Percentiles rank a stretch among this genome's conserved stretches.
Conservation (phyloP, 1,140 invertebrate genomes). For the Dinothrombium tinctorium region DNA sequence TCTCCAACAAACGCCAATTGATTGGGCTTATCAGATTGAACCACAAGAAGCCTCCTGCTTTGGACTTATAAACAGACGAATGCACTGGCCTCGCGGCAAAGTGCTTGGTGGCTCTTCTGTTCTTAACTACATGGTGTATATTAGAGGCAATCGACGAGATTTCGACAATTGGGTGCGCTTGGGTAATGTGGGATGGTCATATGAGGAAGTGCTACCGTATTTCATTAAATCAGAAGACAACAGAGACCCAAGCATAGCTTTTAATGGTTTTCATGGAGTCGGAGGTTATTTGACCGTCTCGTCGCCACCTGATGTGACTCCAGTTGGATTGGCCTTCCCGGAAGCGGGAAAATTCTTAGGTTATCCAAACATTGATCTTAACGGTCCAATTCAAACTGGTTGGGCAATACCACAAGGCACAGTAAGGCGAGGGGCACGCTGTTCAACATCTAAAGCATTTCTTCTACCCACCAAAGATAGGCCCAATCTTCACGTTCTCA, state of each 20-base stretch:
- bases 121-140: constrained; percentile 84
- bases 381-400: constrained; percentile 46
- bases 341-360: constrained; percentile 54
- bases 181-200: constrained; percentile 72
- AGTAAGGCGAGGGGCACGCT: constrained; percentile 56
- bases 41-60: constrained; percentile 59
- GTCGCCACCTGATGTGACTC: constrained; percentile 52
- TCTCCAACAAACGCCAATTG: constrained; percentile 51
- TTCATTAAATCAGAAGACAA: constrained; percentile 46
- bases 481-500: constrained; percentile 59
- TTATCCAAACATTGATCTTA: constrained; percentile 51
- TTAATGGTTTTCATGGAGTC: constrained; percentile 36
- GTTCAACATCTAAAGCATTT: constrained; percentile 71
- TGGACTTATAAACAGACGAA: constrained; percentile 40
- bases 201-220: constrained; percentile 45
- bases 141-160: constrained; percentile 69
- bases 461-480: constrained; percentile 50
- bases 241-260: constrained; percentile 19
- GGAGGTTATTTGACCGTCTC: constrained; percentile 62
- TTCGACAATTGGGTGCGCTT: constrained; percentile 61
- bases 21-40: constrained; percentile 66
- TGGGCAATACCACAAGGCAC: constrained; percentile 42
- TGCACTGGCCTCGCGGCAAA: constrained; percentile 18
- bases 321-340: constrained; percentile 49
- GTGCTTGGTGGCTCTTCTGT: constrained; percentile 51